phyloP scores from a whole-genome alignment of 2,797 vertebrate genomes.

The Ibycter americanus region DNA sequence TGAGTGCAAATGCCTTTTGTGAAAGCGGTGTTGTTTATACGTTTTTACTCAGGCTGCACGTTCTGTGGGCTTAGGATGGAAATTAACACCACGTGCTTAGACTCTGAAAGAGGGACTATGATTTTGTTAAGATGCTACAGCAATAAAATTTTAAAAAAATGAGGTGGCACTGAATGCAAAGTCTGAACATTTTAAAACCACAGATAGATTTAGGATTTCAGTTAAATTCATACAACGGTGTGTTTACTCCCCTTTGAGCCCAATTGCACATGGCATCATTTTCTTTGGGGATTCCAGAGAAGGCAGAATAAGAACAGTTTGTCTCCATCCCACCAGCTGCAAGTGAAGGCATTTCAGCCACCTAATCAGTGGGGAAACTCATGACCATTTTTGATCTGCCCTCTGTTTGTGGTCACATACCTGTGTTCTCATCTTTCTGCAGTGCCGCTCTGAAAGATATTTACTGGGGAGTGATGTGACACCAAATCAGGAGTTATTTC shows the following conservation, averaged over 20 bases:
- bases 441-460: not conserved
- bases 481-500: not conserved
- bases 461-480: not conserved
- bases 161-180: not conserved
- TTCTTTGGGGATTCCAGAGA: not conserved
- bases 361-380: not conserved
- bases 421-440: not conserved
- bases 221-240: fast-evolving
- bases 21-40: not conserved
- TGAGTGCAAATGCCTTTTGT: not conserved
- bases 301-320: not conserved
- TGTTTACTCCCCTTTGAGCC: not conserved
- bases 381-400: not conserved
- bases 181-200: not conserved
- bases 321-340: not conserved
- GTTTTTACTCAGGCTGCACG: not conserved
- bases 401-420: not conserved
- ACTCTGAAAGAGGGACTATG: not conserved
- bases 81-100: not conserved
- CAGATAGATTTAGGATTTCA: not conserved
- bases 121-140: not conserved
- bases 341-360: not conserved
- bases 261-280: fast-evolving
- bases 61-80: not conserved
- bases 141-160: not conserved